Conservation (phyloP, 2,797 vertebrate species). For the Acestrorhynchus altus region DNA sequence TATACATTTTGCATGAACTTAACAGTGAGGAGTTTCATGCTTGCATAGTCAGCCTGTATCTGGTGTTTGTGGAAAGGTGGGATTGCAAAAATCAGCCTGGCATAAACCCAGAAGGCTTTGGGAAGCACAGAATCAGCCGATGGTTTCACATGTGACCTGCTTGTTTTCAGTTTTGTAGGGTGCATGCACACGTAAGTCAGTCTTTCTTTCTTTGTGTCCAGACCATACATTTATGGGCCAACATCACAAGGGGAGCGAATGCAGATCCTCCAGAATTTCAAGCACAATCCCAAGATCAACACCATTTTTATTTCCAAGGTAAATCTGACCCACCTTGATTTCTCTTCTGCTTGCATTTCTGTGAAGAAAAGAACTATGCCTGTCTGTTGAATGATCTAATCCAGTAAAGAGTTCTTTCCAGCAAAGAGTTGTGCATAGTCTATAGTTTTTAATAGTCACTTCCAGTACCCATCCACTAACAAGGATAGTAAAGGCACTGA, state of each 20-base stretch:
- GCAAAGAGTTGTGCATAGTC: too few relatives aligned
- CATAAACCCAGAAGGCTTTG: not conserved
- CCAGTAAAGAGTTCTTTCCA: too few relatives aligned
- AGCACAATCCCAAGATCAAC: conserved; percentile 99
- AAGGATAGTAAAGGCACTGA: too few relatives aligned
- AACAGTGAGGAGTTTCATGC: not conserved
- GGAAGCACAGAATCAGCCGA: not conserved
- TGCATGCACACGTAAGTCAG: not conserved
- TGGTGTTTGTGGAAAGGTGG: not conserved
- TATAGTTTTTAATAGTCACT: too few relatives aligned
- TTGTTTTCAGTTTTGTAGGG: not conserved
- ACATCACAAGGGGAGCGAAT: conserved; percentile 97
- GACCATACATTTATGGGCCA: conserved; percentile 96
- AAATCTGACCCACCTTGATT: conserved; percentile 5
- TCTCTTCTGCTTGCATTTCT: not conserved
- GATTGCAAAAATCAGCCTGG: not conserved
- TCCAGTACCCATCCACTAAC: too few relatives aligned
- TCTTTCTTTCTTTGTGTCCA: conserved; percentile 56
- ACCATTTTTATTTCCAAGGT: conserved; percentile 99
- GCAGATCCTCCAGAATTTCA: conserved; percentile 99
- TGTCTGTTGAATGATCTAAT: too few relatives aligned
- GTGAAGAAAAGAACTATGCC: too few relatives aligned
- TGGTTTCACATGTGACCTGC: not conserved
- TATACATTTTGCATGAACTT: too few relatives aligned
- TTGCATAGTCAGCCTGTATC: not conserved